Conservation (phyloP, 2,113 vertebrate species). For the Chloropsis cyanopogon region DNA sequence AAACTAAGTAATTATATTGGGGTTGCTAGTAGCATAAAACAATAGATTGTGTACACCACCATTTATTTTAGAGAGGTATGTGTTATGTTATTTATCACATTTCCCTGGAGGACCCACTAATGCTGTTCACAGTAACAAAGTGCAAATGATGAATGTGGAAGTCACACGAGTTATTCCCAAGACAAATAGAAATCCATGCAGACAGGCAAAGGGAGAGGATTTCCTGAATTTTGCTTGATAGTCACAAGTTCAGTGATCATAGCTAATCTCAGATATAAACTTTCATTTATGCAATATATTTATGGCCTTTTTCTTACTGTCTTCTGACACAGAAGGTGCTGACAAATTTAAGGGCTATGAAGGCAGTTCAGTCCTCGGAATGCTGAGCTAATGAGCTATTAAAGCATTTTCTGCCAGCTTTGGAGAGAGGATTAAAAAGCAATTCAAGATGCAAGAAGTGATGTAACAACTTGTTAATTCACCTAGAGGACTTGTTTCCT, state of each 20-base stretch:
- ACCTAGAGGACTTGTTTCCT: neutral
- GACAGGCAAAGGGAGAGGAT: neutral
- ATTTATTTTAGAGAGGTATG: neutral
- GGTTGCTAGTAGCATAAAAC: neutral
- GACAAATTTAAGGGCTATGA: neutral
- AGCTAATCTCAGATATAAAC: neutral
- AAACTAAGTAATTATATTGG: neutral
- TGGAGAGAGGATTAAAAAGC: slow-evolving; percentile 3
- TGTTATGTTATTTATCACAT: neutral
- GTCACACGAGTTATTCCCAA: neutral
- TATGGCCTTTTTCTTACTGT: neutral
- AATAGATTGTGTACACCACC: neutral
- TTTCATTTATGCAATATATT: neutral
- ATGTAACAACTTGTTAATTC: neutral
- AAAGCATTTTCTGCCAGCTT: slow-evolving; percentile 50
- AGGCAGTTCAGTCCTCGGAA: neutral
- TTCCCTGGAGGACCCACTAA: neutral
- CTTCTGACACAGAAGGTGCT: neutral
- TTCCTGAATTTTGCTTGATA: neutral
- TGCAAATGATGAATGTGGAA: neutral
- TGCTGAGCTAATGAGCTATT: slow-evolving; percentile 29
- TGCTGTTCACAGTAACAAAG: neutral
- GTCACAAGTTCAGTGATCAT: neutral
- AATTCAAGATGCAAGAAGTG: slow-evolving; percentile 11
- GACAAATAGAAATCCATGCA: neutral